A percentile compares a stretch with the other conserved stretches of the same genome.
phyloP scores from a whole-genome alignment of 2,113 vertebrate species.

The Eudorcas thomsonii region DNA sequence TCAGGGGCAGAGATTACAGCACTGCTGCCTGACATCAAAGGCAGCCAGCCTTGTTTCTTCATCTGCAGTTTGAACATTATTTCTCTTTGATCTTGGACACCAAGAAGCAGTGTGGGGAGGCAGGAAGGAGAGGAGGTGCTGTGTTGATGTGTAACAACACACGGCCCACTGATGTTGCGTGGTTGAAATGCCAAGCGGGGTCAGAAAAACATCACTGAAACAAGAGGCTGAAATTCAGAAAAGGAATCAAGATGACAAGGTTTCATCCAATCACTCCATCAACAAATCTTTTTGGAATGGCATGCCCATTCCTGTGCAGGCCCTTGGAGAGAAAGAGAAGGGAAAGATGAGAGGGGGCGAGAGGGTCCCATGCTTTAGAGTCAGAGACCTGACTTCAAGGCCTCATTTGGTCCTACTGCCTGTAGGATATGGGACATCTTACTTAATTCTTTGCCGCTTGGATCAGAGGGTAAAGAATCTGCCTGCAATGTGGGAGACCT shows the following conservation, averaged over 20 bases:
- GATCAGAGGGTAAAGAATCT: neutral
- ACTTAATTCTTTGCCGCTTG: neutral
- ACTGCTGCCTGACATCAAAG: slow-evolving; percentile 60
- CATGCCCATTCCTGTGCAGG: neutral
- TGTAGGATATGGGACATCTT: neutral
- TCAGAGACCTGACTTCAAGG: neutral
- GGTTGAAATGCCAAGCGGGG: slow-evolving; percentile 26
- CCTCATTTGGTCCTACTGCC: neutral
- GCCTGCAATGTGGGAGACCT: neutral
- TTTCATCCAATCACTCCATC: neutral
- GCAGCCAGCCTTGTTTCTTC: slow-evolving; percentile 59
- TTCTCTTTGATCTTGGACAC: slow-evolving; percentile 70
- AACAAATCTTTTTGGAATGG: neutral
- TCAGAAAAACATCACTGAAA: slow-evolving; percentile 22
- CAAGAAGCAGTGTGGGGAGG: neutral
- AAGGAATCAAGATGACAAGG: neutral
- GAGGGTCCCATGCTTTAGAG: fast-evolving
- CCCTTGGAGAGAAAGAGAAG: fast-evolving
- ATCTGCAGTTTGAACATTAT: slow-evolving; percentile 47
- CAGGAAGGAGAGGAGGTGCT: neutral
- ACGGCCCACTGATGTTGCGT: neutral
- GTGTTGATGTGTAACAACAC: neutral
- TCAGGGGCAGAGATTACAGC: neutral
- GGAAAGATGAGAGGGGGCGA: fast-evolving
- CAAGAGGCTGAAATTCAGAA: neutral